Base-by-base conservation (phyloP, 1,140 invertebrate genomes). In the Rhagoletis pomonella region DNA sequence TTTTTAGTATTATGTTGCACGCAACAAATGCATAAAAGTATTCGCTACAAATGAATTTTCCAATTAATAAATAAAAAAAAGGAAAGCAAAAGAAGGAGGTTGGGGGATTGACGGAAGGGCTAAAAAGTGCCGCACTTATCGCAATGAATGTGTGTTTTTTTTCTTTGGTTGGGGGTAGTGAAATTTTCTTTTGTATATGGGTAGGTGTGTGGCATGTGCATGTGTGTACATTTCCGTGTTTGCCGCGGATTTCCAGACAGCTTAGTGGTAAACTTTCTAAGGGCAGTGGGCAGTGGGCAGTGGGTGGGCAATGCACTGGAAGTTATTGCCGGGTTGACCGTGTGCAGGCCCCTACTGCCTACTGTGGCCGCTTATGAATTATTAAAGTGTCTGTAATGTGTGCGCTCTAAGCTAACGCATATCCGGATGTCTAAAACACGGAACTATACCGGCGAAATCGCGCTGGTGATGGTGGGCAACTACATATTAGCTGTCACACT, bases 1-100 rank as follows among this genome's bases (percentile, higher is more conserved):
- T 14, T 55, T 81, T 81, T 81, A 81, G 14, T 81, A 55, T 55
- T 81, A 81, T 81, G 73, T 81, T 58, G 73, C 73, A 81, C 47
- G 47, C 73, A 81, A 81, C 73, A 81, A 81, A 81, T 81, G 47
- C 73, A 81, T 81, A 81, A 81, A 81, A 55, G 47, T n/a, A 81
- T 81, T 1, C n/a, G 47, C 44, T 19, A 55, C n/a, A 81, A 81
- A 81, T 81, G 47, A 81, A 81, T 50, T 81, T 81, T 81, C 47
- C 73, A 81, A 81, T 81, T 55, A 81, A 81, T 81, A 81, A 81
- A 81, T 81, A 6, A 39, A 67, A 62, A 62, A 62, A 62, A 1
- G 64, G 19, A 81, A 81, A 81, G 55, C 50, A 73, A 73, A 19
- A 47, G 47, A 29, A 29, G 29, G 0, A 29, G 29, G 29, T 29